Evolutionary conservation across 2,113 vertebrate genomes (phyloP).

Genomic region (Clarias macrocephalus): DNA sequence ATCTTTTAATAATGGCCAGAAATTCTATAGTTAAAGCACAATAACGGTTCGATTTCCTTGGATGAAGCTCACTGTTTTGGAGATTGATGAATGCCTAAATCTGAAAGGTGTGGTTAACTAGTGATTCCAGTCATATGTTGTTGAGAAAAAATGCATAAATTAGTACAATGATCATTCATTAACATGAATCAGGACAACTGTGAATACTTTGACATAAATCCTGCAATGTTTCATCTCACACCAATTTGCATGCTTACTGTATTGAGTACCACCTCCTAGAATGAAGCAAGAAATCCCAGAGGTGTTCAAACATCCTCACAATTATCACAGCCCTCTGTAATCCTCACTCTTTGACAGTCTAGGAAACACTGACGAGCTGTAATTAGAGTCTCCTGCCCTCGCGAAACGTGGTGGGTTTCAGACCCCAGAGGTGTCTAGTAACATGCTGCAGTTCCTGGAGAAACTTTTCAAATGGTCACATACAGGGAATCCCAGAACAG

Average conservation of each 20-base stretch:
- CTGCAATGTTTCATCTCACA: neutral
- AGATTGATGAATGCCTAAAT: no score
- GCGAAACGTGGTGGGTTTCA: neutral
- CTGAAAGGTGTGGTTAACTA: no score
- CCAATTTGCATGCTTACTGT: neutral
- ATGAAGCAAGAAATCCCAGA: neutral
- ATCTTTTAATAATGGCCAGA: no score
- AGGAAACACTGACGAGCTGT: conserved; percentile 31
- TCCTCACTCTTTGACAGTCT: conserved; percentile 23
- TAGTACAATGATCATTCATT: neutral
- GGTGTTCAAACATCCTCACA: conserved; percentile 16
- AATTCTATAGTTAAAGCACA: no score
- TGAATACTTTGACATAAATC: neutral
- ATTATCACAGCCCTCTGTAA: conserved; percentile 28
- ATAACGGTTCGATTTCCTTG: no score
- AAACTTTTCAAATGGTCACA: neutral
- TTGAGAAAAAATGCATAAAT: neutral
- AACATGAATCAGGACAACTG: neutral
- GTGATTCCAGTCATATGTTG: neutral
- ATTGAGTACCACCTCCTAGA: neutral
- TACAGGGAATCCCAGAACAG: neutral
- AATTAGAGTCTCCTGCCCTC: conserved; percentile 43
- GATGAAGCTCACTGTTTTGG: no score
- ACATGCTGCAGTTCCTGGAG: neutral
- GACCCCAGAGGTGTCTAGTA: neutral